Conservation (phyloP, 2,888 invertebrate genomes). For the Euclidia mi region DNA sequence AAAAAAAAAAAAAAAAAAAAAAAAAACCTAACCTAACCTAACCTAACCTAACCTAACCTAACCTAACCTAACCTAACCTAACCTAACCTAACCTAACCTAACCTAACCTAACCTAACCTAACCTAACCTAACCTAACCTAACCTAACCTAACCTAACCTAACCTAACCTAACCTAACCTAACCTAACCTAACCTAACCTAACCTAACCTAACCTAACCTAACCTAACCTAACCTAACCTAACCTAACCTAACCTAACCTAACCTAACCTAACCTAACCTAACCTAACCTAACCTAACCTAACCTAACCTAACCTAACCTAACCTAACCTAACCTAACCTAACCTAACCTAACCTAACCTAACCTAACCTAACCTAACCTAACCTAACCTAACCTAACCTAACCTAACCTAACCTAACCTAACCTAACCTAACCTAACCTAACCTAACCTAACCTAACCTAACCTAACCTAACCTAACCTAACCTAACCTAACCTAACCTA, state of each 20-base stretch:
- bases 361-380: slow-evolving; percentile 42
- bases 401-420: slow-evolving; percentile 45
- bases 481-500: slow-evolving; percentile 18
- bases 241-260: slow-evolving; percentile 49
- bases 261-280: slow-evolving; percentile 49
- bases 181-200: slow-evolving; percentile 38
- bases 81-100: slow-evolving; percentile 32
- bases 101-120: slow-evolving; percentile 43
- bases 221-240: slow-evolving; percentile 40
- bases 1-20: too few species aligned
- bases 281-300: slow-evolving; percentile 40
- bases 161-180: slow-evolving; percentile 35
- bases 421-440: slow-evolving; percentile 42
- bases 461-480: slow-evolving; percentile 13
- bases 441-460: slow-evolving; percentile 15
- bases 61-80: slow-evolving; percentile 26
- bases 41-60: slow-evolving; percentile 22
- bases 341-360: slow-evolving; percentile 30
- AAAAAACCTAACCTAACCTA: too few species aligned
- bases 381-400: slow-evolving; percentile 40
- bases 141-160: slow-evolving; percentile 27
- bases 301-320: slow-evolving; percentile 41
- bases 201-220: slow-evolving; percentile 38
- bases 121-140: slow-evolving; percentile 33
- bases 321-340: slow-evolving; percentile 31